Evolutionary conservation across 1,140 invertebrate genomes (phyloP).

Genomic region (Cyclargus thomasi): DNA sequence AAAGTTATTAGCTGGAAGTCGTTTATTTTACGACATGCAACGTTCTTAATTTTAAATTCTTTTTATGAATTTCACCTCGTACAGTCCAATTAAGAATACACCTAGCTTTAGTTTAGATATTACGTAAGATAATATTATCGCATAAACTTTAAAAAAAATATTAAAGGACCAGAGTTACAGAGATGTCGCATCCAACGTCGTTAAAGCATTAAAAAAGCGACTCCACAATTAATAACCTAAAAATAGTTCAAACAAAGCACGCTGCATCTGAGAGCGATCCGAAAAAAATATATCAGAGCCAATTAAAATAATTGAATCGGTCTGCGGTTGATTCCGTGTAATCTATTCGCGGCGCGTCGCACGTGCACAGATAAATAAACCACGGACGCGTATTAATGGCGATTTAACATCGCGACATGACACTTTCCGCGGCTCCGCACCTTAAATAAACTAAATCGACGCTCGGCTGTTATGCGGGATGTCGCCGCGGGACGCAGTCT

Average conservation of each 20-base stretch:
- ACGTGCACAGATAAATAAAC: constrained; percentile 35
- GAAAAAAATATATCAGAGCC: constrained; percentile 21
- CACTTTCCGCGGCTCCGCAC: constrained; percentile 28
- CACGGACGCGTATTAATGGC: constrained; percentile 35
- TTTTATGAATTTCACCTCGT: no score
- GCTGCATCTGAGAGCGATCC: not conserved
- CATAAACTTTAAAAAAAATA: no score
- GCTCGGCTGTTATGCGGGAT: not conserved
- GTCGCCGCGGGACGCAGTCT: no score
- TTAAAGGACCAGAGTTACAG: no score
- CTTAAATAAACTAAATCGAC: constrained; percentile 8
- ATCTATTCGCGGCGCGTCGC: constrained; percentile 27
- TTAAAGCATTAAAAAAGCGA: not conserved
- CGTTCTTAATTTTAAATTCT: no score
- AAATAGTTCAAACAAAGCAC: constrained; percentile 8
- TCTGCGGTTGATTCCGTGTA: constrained; percentile 24
- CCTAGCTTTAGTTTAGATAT: no score
- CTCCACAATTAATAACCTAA: constrained; percentile 5
- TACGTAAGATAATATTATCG: no score
- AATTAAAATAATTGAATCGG: constrained; percentile 33
- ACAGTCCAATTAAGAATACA: no score
- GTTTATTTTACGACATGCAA: no score
- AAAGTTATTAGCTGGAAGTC: no score
- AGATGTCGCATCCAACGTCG: no score
- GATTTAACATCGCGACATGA: constrained; percentile 39